phyloP scores from a whole-genome alignment of 2,888 invertebrate species.

The Cactoblastis cactorum region DNA sequence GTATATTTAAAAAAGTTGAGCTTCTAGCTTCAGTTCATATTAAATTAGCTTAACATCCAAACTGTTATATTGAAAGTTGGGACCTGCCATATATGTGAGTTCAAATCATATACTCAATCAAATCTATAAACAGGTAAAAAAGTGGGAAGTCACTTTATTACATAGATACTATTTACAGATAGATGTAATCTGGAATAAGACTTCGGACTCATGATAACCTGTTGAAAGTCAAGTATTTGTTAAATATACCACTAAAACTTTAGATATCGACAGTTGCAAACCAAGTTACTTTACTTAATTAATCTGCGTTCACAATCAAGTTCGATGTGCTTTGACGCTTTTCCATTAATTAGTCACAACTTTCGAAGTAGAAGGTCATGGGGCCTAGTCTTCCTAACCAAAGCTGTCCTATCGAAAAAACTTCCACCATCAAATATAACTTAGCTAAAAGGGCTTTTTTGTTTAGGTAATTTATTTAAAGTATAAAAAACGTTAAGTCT shows the following conservation, averaged over 20 bases:
- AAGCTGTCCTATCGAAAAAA: neutral
- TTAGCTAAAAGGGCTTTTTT: no score
- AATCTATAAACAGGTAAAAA: no score
- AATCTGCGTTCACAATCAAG: conserved; percentile 42
- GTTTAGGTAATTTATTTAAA: no score
- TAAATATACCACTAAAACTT: conserved; percentile 25
- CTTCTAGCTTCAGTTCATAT: no score
- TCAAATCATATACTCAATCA: no score
- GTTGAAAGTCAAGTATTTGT: neutral
- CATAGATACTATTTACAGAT: neutral
- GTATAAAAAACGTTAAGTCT: no score
- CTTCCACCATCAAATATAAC: no score
- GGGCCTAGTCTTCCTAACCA: conserved; percentile 18
- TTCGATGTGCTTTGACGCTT: conserved; percentile 35
- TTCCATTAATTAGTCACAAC: conserved; percentile 45
- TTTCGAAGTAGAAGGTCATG: conserved; percentile 29
- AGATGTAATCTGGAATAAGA: neutral
- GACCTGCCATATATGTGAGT: no score
- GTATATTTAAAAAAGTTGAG: no score
- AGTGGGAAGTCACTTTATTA: no score
- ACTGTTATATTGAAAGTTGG: no score
- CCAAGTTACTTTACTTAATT: conserved; percentile 61
- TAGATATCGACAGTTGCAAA: conserved; percentile 50
- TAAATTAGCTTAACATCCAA: no score
- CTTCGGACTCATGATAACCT: neutral